A percentile compares a stretch with the other conserved stretches of the same genome.
Conservation (phyloP, 2,888 invertebrate genomes). For the Rotaria macrura region DNA sequence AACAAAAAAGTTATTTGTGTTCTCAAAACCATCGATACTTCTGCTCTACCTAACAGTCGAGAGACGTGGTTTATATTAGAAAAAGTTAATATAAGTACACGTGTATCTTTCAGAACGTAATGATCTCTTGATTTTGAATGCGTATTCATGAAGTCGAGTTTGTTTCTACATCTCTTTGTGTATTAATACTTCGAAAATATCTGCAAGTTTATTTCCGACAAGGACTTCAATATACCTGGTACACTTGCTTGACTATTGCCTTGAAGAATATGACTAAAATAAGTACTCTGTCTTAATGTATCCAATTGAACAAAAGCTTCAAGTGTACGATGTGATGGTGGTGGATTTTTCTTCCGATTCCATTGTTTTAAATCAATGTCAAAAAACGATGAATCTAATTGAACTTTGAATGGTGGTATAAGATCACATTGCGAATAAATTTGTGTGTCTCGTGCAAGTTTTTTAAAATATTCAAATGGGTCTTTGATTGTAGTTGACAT, state of each 20-base stretch:
- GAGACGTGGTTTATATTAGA: too few species aligned
- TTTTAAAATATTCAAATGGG: constrained; percentile 17
- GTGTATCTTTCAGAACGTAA: too few species aligned
- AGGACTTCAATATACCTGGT: not conserved
- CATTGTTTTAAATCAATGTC: not conserved
- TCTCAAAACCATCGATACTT: too few species aligned
- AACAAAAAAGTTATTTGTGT: too few species aligned
- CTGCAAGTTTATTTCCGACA: too few species aligned
- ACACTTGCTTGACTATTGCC: not conserved
- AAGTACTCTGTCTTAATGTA: constrained; percentile 2
- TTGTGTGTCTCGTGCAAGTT: not conserved
- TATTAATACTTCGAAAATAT: too few species aligned
- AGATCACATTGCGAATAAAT: not conserved
- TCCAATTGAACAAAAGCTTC: constrained; percentile 17
- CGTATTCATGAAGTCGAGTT: too few species aligned
- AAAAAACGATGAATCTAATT: not conserved
- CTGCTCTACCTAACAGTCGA: too few species aligned
- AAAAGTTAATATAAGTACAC: too few species aligned
- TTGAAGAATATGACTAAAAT: constrained; percentile 5
- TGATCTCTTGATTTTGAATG: too few species aligned
- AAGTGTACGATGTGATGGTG: not conserved
- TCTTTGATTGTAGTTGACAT: not conserved
- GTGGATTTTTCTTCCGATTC: not conserved
- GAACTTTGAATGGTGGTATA: not conserved
- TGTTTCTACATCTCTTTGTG: too few species aligned